phyloP scores from a whole-genome alignment of 2,888 invertebrate genomes.

The Clunio marinus region DNA sequence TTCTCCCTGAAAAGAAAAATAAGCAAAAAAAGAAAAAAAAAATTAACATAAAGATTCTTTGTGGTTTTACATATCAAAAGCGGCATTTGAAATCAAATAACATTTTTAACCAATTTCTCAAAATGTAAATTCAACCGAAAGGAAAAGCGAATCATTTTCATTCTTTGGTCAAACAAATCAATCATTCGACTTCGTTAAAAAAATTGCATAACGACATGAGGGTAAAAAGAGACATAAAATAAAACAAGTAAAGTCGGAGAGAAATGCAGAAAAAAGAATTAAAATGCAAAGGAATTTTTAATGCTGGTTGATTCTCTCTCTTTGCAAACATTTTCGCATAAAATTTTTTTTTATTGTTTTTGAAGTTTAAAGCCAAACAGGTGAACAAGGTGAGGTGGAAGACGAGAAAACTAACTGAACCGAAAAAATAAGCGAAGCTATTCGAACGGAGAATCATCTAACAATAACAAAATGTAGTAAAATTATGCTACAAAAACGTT shows the following conservation, averaged over 20 bases:
- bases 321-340: too few relatives aligned
- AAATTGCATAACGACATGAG: conserved; percentile 2
- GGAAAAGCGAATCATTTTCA: not conserved
- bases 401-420: conserved; percentile 25
- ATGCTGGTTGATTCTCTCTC: not conserved
- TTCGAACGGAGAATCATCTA: conserved; percentile 10
- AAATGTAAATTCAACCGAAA: not conserved
- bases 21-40: not conserved
- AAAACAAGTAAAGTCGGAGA: not conserved
- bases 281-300: not conserved
- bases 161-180: conserved; percentile 6
- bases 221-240: too few relatives aligned
- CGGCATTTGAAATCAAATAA: not conserved
- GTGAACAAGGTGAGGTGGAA: conserved; percentile 7
- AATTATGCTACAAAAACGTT: too few relatives aligned
- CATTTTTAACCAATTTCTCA: too few relatives aligned
- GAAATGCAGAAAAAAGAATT: too few relatives aligned
- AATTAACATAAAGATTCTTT: not conserved
- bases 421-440: conserved; percentile 19
- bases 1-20: conserved; percentile 4
- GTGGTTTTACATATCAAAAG: not conserved
- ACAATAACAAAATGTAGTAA: conserved; percentile 1
- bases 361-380: not conserved
- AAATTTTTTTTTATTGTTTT: not conserved
- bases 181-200: conserved; percentile 6